Evolutionary conservation across 2,113 vertebrate genomes (phyloP).

Genomic region (Ammospiza caudacuta): DNA sequence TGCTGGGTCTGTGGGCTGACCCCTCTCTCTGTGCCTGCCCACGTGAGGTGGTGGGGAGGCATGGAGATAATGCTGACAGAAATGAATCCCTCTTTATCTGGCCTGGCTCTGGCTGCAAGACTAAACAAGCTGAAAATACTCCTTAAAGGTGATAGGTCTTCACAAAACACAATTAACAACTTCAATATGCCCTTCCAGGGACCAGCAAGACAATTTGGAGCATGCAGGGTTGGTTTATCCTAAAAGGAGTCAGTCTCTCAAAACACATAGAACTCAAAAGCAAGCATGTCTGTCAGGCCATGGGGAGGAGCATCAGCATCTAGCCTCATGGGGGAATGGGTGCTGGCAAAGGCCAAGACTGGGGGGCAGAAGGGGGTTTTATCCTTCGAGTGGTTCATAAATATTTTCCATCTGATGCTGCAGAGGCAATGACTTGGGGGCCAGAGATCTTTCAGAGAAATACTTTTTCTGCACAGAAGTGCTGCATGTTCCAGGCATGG

Average conservation of each 20-base stretch:
- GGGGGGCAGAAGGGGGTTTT: neutral
- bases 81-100: neutral
- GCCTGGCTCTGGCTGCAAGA: neutral
- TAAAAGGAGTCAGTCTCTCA: neutral
- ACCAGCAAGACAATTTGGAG: neutral
- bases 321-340: fast-evolving
- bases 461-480: neutral
- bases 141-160: neutral
- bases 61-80: neutral
- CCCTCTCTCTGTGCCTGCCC: neutral
- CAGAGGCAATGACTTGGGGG: neutral
- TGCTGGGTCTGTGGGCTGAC: neutral
- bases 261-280: neutral
- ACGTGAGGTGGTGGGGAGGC: neutral
- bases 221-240: neutral
- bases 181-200: neutral
- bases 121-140: neutral
- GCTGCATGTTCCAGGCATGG: neutral
- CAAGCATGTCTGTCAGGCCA: fast-evolving
- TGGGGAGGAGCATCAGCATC: neutral
- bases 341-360: neutral
- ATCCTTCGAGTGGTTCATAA: fast-evolving
- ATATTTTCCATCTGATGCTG: neutral
- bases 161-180: neutral
- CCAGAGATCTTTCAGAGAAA: neutral